These are phyloP conservation scores for Peromyscus maniculatus DNA, from an alignment of 2,113 vertebrate species.

Conservation along the genomic window DNA sequence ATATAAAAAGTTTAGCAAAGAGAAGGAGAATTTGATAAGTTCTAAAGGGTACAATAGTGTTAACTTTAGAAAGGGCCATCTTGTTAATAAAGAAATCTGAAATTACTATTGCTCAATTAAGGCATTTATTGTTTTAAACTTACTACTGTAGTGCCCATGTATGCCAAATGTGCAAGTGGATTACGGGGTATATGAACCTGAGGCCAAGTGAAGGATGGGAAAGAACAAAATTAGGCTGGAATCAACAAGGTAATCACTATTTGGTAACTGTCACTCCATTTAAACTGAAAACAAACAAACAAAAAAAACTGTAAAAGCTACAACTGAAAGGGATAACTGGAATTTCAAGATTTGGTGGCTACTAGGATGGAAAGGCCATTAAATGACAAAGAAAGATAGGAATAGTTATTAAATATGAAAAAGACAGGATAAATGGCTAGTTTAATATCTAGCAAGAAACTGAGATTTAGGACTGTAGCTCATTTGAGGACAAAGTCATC, in stretches of 20 bases:
- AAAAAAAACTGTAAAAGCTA: not conserved
- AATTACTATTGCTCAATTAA: not conserved
- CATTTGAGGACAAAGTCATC: slow-evolving; percentile 54
- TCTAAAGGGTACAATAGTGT: not conserved
- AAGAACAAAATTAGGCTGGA: not conserved
- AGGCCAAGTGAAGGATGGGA: not conserved
- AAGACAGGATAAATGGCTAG: not conserved
- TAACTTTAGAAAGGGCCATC: slow-evolving; percentile 5
- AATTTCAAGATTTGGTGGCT: not conserved
- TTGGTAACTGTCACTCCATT: slow-evolving; percentile 36
- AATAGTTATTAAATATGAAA: not conserved
- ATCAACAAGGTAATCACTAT: not conserved
- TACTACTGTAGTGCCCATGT: not conserved
- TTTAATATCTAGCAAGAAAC: slow-evolving; percentile 26
- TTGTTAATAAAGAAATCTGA: slow-evolving; percentile 23
- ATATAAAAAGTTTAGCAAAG: slow-evolving; percentile 2
- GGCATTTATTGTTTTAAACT: not conserved
- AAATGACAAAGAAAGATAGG: not conserved
- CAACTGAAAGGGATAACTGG: not conserved
- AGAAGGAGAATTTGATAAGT: slow-evolving; percentile 8
- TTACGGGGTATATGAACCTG: slow-evolving; percentile 1
- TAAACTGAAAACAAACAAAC: not conserved
- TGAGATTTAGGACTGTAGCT: not conserved
- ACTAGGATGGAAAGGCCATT: not conserved
- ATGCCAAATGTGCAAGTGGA: not conserved